Evolutionary conservation across 2,888 invertebrate species (phyloP).

Genomic region (Cerastis leucographa): DNA sequence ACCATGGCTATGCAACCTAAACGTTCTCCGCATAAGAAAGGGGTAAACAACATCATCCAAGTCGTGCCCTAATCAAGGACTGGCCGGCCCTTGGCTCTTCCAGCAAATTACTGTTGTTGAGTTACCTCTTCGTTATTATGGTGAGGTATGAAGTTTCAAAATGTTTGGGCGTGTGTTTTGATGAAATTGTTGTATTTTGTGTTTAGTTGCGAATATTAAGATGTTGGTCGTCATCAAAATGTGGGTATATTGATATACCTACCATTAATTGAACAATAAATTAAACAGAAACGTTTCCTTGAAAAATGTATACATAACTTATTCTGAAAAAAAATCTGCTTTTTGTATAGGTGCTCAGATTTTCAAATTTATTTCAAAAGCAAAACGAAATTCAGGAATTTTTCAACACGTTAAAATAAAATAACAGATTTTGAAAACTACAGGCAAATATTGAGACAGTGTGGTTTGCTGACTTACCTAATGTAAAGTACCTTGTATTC

Average conservation of each 20-base stretch:
- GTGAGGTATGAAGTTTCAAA: slow-evolving; percentile 54
- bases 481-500: slow-evolving; percentile 1
- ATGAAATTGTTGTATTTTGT: slow-evolving; percentile 21
- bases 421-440: not conserved
- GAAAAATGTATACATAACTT: no score
- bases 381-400: no score
- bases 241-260: no score
- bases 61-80: slow-evolving; percentile 76
- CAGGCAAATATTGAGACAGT: no score
- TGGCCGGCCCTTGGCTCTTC: slow-evolving; percentile 68
- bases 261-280: not conserved
- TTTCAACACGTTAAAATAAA: not conserved
- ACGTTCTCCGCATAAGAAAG: slow-evolving; percentile 59
- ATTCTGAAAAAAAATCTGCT: no score
- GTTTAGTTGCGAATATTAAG: slow-evolving; percentile 55
- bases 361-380: not conserved
- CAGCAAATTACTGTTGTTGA: slow-evolving; percentile 79
- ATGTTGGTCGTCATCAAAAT: not conserved
- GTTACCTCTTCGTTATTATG: slow-evolving; percentile 59
- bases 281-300: no score
- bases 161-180: slow-evolving; percentile 31
- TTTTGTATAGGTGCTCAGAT: not conserved
- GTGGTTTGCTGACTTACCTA: not conserved
- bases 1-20: slow-evolving; percentile 60
- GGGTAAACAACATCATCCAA: slow-evolving; percentile 76